Base-by-base conservation (phyloP, 1,140 invertebrate species). In the Himalopsyche phryganea region DNA sequence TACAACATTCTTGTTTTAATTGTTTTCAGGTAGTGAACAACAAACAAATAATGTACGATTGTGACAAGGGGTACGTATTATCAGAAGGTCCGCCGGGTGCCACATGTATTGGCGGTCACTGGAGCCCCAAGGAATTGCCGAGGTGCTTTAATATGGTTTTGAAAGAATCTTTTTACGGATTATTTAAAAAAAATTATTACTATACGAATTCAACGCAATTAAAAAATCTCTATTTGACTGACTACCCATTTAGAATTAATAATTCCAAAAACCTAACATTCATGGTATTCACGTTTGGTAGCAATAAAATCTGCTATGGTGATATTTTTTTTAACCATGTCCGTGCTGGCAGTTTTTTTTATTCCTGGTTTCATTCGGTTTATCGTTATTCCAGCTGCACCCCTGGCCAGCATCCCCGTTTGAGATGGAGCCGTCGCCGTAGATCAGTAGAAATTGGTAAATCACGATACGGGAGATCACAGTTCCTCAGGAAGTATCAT, bases 31-130 rank as follows among this genome's bases (percentile, higher is more conserved):
- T 86, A n/a, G 83, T 85, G 0, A 96, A 95, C 72, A 96, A 97
- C 68, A 92, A 96, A 63, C 92, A 97, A 71, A 97, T 98, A 20
- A 92, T 94, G 85, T 98, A 96, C 72, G 92, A 96, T 65, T 98
- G 96, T 71, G 87, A 96, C 58, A 91, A 92, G 68, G 93, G 93
- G 0, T 95, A 91, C 67, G 87, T 90, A 1, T 68, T 96, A 4
- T 84, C 85, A 14, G 86, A 90, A 62, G 95, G 95, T 7, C 92
- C 95, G 0, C 89, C 90, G 0, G 95, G 95, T 3, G 94, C 95
- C 0, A 96, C 93, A 0, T 97, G 94, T 66, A 84, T 96, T 14
- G 89, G 91, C 9, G 93, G 93, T 1, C 80, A 84, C 40, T 96
- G 93, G 92, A 91, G 87, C 59, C 93, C 92, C 0, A 81, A 80